phyloP scores from a whole-genome alignment of 2,113 vertebrate genomes.

The Marmota monax region DNA sequence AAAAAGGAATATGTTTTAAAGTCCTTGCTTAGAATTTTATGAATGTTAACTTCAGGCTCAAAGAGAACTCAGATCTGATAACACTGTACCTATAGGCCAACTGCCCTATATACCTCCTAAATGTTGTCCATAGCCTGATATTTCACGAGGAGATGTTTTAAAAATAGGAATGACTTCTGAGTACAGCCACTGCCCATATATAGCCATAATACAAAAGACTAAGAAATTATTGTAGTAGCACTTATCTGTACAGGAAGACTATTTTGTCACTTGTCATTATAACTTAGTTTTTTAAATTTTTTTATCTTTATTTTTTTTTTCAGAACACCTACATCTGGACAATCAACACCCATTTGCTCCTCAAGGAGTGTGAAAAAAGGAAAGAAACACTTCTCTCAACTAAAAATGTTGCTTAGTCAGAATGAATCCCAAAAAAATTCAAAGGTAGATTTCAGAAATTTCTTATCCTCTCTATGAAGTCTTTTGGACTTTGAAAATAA shows the following conservation, averaged over 20 bases:
- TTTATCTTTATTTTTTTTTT: conserved; percentile 75
- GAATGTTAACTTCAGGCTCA: conserved; percentile 28
- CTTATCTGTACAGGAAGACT: not conserved
- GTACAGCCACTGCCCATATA: not conserved
- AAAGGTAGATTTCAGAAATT: conserved; percentile 92
- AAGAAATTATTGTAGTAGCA: not conserved
- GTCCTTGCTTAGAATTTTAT: conserved; percentile 32
- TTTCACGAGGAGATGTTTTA: not conserved
- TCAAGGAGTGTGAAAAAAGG: conserved; percentile 87
- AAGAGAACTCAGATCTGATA: not conserved
- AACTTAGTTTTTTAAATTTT: not conserved
- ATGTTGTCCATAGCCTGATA: not conserved
- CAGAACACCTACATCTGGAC: conserved; percentile 85
- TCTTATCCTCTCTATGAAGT: conserved; percentile 93
- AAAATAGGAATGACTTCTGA: conserved; percentile 14
- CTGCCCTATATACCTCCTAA: not conserved
- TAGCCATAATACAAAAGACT: not conserved
- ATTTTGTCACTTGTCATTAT: not conserved
- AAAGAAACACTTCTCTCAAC: conserved; percentile 92
- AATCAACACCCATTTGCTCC: conserved; percentile 81
- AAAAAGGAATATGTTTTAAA: not conserved
- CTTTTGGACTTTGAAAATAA: conserved; percentile 44
- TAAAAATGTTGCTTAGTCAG: conserved; percentile 93
- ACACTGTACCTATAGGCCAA: not conserved
- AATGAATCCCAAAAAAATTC: conserved; percentile 89